A percentile compares a stretch with the other conserved stretches of the same genome.
Evolutionary conservation across 2,888 invertebrate genomes (phyloP).

Genomic region (Zygothrica quintamaculata): DNA sequence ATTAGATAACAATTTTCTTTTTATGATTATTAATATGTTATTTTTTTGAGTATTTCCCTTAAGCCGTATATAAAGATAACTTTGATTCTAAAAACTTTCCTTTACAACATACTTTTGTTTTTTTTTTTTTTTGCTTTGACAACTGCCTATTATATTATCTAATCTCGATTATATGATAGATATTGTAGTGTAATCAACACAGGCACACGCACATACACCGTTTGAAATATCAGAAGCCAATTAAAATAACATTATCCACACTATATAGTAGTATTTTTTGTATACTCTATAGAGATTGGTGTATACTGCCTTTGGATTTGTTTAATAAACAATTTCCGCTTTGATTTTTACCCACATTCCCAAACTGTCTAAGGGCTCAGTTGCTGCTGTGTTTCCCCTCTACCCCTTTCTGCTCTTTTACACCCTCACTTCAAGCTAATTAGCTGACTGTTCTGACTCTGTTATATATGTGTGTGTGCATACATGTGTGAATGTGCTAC

Average conservation of each 20-base stretch:
- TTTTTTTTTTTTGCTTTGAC: background rate
- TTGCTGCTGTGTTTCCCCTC: slow-evolving; percentile 14
- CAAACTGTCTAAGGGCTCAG: slow-evolving; percentile 39
- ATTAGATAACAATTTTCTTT: no score
- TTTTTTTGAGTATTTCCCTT: no score
- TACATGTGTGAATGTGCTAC: slow-evolving; percentile 17
- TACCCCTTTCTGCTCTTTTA: background rate
- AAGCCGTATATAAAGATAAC: no score
- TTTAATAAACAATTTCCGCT: slow-evolving; percentile 78
- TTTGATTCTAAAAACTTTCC: background rate
- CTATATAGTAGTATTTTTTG: slow-evolving; percentile 9
- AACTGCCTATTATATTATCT: slow-evolving; percentile 36
- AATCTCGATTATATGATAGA: slow-evolving; percentile 25
- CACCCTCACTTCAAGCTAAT: slow-evolving; percentile 42
- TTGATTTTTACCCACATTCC: slow-evolving; percentile 56
- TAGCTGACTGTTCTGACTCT: slow-evolving; percentile 32
- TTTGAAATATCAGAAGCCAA: slow-evolving; percentile 55
- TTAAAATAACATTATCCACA: slow-evolving; percentile 68
- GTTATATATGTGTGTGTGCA: slow-evolving; percentile 1
- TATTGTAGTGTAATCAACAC: slow-evolving; percentile 38
- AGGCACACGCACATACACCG: slow-evolving; percentile 26
- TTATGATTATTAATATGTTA: no score
- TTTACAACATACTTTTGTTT: background rate
- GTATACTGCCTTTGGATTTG: slow-evolving; percentile 54
- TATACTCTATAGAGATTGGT: slow-evolving; percentile 9